Base-by-base conservation (phyloP, 2,113 vertebrate species). In the Urocynchramus pylzowi region DNA sequence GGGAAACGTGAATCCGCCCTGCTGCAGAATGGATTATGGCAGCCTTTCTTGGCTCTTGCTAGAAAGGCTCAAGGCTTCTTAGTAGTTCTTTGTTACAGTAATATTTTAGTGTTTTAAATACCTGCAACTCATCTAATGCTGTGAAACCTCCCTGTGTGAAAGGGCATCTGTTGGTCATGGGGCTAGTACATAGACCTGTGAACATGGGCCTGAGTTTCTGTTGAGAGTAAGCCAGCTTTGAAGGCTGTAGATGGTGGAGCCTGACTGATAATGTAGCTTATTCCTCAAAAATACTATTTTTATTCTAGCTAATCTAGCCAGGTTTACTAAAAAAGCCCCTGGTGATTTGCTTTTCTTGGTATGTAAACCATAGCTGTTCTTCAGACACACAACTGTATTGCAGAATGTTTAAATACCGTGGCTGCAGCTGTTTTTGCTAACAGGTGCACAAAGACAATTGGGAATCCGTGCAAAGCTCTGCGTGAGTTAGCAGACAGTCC, bases 401-500 rank as follows among this genome's bases (percentile, higher is more conserved):
- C 50, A 56, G 86, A 88, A 86, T 64, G 56, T 52, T 56, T 63
- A 57, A 89, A 89, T 75, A 68, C 33, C 3, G 0, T 15, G 27
- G 13, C 15, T 93, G 95, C 96, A 97, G 96, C 96, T 97, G 96
- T 57, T 96, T 95, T 74, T 73, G 73, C 44, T 12, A 71, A 90
- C 96, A 96, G 96, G 88, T 97, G 95, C 65, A 44, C 3, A 6
- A 76, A 92, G 87, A 74, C 90, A 92, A 90, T 93, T 67, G 82
- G 33, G 53, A 45, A 35, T 52, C 69, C 33, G 6, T 24, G n/a
- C 47, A 70, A 9, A 90, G 39, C 52, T 78, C 28, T 4, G 7
- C 69, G 71, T 73, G 22, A 27, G n/a, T 57, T 78, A 87, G 44
- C 41, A 78, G 61, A 27, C 18, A 6, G 26, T 92, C 88, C 44